phyloP scores from a whole-genome alignment of 2,888 invertebrate genomes.

The Drosophila helvetica region DNA sequence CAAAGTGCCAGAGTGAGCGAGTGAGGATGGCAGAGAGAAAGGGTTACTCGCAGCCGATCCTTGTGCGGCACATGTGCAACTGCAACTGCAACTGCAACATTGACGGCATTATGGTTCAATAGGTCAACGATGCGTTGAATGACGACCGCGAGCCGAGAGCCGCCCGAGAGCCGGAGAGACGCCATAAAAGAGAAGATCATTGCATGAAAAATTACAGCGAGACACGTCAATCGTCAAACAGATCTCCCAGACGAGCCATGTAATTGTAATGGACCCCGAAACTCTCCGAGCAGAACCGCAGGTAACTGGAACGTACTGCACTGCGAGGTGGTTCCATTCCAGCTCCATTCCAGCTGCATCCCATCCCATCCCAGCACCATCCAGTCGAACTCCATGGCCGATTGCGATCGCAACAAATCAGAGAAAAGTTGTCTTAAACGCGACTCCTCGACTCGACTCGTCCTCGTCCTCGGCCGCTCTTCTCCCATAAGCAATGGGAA shows the following conservation, averaged over 20 bases:
- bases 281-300: conserved; percentile 34
- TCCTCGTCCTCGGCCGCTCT: conserved; percentile 47
- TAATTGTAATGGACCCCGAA: conserved; percentile 70
- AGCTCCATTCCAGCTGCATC: conserved; percentile 19
- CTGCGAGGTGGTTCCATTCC: conserved; percentile 14
- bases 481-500: conserved; percentile 43
- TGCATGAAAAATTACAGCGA: conserved; percentile 79
- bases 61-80: conserved; percentile 73
- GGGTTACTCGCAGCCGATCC: conserved; percentile 47
- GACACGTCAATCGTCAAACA: conserved; percentile 75
- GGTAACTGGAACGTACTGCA: conserved; percentile 41
- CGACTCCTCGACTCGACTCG: conserved; percentile 54
- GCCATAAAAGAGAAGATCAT: conserved; percentile 66
- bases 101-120: conserved; percentile 79
- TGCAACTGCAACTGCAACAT: conserved; percentile 35
- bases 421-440: conserved; percentile 57
- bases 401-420: conserved; percentile 78
- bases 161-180: conserved; percentile 23
- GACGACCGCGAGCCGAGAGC: conserved; percentile 36
- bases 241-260: conserved; percentile 73
- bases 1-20: not conserved
- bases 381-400: conserved; percentile 44
- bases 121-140: conserved; percentile 83
- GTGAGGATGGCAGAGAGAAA: conserved; percentile 4
- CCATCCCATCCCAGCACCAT: conserved; percentile 6